These are phyloP conservation scores for Struthio camelus DNA, from an alignment of 2,113 vertebrate genomes.

Conservation along the genomic window DNA sequence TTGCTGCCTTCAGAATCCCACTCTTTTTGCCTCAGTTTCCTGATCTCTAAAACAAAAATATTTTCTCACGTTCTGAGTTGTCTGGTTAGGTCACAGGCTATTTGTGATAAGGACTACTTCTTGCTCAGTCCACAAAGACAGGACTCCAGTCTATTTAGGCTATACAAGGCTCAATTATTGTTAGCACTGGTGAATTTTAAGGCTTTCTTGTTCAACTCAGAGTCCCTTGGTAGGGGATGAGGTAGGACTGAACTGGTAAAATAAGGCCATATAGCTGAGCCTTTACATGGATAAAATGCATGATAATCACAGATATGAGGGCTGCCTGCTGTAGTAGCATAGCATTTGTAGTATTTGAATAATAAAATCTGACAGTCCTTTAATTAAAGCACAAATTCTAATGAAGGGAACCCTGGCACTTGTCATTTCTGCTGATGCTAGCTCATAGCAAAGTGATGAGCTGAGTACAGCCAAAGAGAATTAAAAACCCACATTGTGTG, in stretches of 20 bases:
- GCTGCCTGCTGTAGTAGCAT: neutral
- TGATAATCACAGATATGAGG: neutral
- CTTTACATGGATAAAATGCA: neutral
- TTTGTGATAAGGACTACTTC: neutral
- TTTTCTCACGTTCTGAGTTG: neutral
- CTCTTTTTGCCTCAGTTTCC: fast-evolving
- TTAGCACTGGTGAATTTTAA: neutral
- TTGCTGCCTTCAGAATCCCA: neutral
- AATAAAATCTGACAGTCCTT: neutral
- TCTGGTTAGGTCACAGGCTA: neutral
- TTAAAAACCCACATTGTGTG: neutral
- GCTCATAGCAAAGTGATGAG: neutral
- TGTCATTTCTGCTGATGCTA: neutral
- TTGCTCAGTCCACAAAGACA: neutral
- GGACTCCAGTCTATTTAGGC: neutral
- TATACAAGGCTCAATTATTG: neutral
- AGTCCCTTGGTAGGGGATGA: neutral
- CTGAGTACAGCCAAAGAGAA: neutral
- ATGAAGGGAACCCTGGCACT: neutral
- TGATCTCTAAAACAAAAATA: neutral
- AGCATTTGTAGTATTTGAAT: neutral
- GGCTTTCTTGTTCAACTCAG: neutral
- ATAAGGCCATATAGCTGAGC: neutral
- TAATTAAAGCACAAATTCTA: neutral
- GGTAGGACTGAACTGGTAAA: neutral